Evolutionary conservation across 2,888 invertebrate species (phyloP).

Genomic region (Scaptomyza polygonia): DNA sequence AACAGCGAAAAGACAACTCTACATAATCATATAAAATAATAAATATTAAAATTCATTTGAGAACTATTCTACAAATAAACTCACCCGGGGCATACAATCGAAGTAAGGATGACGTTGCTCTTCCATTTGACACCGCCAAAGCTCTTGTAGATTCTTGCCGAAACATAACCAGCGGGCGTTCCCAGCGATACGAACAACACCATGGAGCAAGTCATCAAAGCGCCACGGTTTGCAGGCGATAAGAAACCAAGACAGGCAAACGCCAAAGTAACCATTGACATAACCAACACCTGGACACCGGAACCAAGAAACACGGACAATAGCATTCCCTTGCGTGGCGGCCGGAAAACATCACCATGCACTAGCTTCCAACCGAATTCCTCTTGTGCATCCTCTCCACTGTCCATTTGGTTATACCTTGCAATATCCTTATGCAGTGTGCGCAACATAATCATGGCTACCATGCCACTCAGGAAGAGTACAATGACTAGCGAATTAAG

Average conservation of each 20-base stretch:
- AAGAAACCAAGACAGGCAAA: conserved; percentile 99
- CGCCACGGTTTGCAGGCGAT: conserved; percentile 99
- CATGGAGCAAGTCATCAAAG: conserved; percentile 98
- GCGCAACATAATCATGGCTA: conserved; percentile 98
- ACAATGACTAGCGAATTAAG: conserved; percentile 98
- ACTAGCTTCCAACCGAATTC: conserved; percentile 96
- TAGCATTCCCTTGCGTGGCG: conserved; percentile 98
- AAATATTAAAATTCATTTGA: not conserved
- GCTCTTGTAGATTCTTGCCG: conserved; percentile 98
- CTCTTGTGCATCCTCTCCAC: conserved; percentile 96
- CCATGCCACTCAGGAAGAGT: conserved; percentile 98
- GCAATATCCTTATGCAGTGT: conserved; percentile 99
- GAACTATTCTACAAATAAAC: conserved; percentile 54
- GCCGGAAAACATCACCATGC: conserved; percentile 98
- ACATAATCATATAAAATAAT: conserved; percentile 56
- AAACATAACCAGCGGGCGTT: conserved; percentile 98
- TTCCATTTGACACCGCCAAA: conserved; percentile 99
- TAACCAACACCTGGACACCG: conserved; percentile 97
- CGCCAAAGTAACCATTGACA: conserved; percentile 97
- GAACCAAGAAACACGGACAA: conserved; percentile 98
- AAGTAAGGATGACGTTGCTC: conserved; percentile 97
- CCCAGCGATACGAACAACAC: conserved; percentile 98
- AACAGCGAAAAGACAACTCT: conserved; percentile 98
- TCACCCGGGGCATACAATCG: conserved; percentile 98
- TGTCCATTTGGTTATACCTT: conserved; percentile 97